These are phyloP conservation scores for Timandra comae DNA, from an alignment of 2,888 invertebrate species.

Conservation along the genomic window DNA sequence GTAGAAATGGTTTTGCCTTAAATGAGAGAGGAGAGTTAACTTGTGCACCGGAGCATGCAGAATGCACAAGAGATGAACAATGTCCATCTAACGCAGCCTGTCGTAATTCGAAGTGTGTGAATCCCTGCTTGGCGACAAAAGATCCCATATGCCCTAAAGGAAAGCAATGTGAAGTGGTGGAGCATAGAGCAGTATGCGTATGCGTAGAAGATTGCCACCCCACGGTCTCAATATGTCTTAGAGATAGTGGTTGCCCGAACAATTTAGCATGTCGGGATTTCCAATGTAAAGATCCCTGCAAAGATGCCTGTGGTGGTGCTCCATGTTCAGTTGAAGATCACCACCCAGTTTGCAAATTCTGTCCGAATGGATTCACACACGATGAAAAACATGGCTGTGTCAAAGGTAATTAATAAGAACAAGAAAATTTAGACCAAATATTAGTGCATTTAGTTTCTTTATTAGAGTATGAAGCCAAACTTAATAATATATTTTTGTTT, in stretches of 20 bases:
- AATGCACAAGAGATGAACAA: conserved; percentile 88
- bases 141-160: conserved; percentile 85
- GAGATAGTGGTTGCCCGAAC: conserved; percentile 91
- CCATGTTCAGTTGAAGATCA: conserved; percentile 97
- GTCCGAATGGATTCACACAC: conserved; percentile 94
- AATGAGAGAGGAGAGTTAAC: conserved; percentile 91
- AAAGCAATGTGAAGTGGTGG: conserved; percentile 91
- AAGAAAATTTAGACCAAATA: conserved; percentile 33
- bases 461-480: conserved; percentile 60
- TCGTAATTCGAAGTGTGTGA: conserved; percentile 88
- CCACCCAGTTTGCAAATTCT: conserved; percentile 96
- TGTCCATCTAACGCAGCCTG: conserved; percentile 92
- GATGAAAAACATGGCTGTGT: conserved; percentile 95
- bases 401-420: conserved; percentile 86
- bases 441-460: conserved; percentile 50
- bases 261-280: conserved; percentile 91
- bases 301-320: conserved; percentile 89
- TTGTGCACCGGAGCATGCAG: conserved; percentile 88
- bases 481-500: conserved; percentile 63
- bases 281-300: conserved; percentile 93
- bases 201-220: conserved; percentile 92
- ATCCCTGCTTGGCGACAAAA: conserved; percentile 85
- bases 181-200: conserved; percentile 90
- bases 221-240: conserved; percentile 89
- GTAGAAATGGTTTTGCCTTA: conserved; percentile 91